These are phyloP conservation scores for Hylomyscus alleni DNA, from an alignment of 2,797 vertebrate species.

Conservation along the genomic window DNA sequence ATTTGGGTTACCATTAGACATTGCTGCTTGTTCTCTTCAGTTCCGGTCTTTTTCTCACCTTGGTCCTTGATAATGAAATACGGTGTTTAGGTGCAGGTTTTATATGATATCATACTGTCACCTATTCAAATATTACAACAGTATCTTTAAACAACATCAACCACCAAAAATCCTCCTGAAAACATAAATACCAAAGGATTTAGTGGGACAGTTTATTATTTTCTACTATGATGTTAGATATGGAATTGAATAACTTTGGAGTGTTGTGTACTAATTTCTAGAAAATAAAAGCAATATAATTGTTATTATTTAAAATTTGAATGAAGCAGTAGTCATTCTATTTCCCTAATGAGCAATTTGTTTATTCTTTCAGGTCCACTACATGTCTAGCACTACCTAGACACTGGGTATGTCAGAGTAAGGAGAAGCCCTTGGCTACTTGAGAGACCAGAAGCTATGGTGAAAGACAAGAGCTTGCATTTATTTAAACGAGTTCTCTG, in stretches of 20 bases:
- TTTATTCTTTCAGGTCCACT: constrained; percentile 37
- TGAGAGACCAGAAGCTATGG: not conserved
- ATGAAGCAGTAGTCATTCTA: constrained; percentile 37
- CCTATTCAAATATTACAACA: constrained; percentile 46
- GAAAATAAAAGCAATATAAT: constrained; percentile 6
- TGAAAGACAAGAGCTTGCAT: not conserved
- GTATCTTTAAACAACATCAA: not conserved
- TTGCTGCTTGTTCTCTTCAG: constrained; percentile 42
- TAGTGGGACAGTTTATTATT: not conserved
- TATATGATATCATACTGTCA: not conserved
- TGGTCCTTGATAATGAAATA: constrained; percentile 30
- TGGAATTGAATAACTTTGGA: constrained; percentile 12
- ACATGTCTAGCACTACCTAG: not conserved
- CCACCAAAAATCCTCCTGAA: not conserved
- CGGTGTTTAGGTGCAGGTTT: not conserved
- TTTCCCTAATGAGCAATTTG: not conserved
- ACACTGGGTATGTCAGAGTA: not conserved
- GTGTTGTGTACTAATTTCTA: constrained; percentile 20
- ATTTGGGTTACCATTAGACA: constrained; percentile 37
- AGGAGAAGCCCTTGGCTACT: not conserved
- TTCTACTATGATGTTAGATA: not conserved
- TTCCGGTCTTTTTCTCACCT: constrained; percentile 57
- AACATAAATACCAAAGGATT: not conserved
- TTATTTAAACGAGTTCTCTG: not conserved
- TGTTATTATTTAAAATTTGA: not conserved